Conservation (phyloP, 2,113 vertebrate genomes). For the Myxocyprinus asiaticus region DNA sequence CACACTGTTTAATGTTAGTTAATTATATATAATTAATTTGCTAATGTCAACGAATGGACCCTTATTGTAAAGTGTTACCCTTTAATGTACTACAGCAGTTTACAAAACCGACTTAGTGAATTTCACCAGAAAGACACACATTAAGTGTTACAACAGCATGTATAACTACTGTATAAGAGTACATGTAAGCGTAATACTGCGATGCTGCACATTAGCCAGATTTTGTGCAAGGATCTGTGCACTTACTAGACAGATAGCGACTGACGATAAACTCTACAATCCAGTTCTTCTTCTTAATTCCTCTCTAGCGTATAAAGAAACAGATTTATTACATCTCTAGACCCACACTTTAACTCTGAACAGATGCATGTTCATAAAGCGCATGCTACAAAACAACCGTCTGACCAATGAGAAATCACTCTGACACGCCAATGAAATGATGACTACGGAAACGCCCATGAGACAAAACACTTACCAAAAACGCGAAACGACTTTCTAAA, state of each 20-base stretch:
- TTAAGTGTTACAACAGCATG: no score
- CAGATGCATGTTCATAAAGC: not conserved
- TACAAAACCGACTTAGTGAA: no score
- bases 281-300: not conserved
- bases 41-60: no score
- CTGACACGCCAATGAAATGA: constrained; percentile 4
- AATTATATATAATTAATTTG: no score
- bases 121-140: no score
- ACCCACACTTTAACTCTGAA: not conserved
- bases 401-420: constrained; percentile 63
- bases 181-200: no score
- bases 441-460: constrained; percentile 51
- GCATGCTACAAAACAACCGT: not conserved
- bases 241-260: constrained; percentile 17
- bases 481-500: constrained; percentile 2
- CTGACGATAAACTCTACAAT: not conserved
- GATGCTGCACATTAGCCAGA: not conserved
- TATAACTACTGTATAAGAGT: not conserved
- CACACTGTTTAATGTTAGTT: no score
- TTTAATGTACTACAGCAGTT: no score
- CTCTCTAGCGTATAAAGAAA: not conserved
- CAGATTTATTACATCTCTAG: not conserved
- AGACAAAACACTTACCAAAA: constrained; percentile 49
- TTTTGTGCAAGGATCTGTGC: not conserved
- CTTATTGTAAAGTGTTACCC: no score